phyloP scores from a whole-genome alignment of 2,888 invertebrate genomes.

The Lasioglossum zephyrum region DNA sequence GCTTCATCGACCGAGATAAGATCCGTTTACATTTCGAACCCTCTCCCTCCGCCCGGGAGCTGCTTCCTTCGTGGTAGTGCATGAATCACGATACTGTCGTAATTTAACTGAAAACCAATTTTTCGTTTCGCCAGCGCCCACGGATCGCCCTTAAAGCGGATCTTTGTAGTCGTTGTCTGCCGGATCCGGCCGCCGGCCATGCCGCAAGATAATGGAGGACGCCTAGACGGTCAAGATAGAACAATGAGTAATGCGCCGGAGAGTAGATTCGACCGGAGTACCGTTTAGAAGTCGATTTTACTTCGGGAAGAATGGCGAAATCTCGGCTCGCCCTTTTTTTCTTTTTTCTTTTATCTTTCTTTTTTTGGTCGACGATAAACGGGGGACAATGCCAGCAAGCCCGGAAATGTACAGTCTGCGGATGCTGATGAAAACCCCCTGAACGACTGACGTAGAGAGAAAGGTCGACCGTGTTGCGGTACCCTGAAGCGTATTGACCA shows the following conservation, averaged over 20 bases:
- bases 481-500: conserved; percentile 40
- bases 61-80: conserved; percentile 34
- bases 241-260: conserved; percentile 56
- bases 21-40: conserved; percentile 71
- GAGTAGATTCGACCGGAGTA: conserved; percentile 48
- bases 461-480: conserved; percentile 21
- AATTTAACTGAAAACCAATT: conserved; percentile 70
- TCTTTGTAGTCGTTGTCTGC: conserved; percentile 26
- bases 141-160: conserved; percentile 38
- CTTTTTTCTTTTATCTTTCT: background rate
- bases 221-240: conserved; percentile 54
- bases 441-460: background rate
- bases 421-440: conserved; percentile 49
- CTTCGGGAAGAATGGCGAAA: conserved; percentile 50
- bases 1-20: conserved; percentile 75
- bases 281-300: conserved; percentile 55
- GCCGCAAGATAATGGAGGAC: conserved; percentile 45
- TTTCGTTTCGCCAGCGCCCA: conserved; percentile 63
- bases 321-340: conserved; percentile 14
- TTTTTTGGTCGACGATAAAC: conserved; percentile 58
- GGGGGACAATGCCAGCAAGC: conserved; percentile 47
- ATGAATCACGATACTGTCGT: conserved; percentile 69
- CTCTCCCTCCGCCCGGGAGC: conserved; percentile 11
- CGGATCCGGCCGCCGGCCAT: conserved; percentile 6
- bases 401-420: conserved; percentile 58